A percentile compares a stretch with the other conserved stretches of the same genome.
These are phyloP conservation scores for Fregata magnificens DNA, from an alignment of 2,113 vertebrate genomes.

Conservation along the genomic window DNA sequence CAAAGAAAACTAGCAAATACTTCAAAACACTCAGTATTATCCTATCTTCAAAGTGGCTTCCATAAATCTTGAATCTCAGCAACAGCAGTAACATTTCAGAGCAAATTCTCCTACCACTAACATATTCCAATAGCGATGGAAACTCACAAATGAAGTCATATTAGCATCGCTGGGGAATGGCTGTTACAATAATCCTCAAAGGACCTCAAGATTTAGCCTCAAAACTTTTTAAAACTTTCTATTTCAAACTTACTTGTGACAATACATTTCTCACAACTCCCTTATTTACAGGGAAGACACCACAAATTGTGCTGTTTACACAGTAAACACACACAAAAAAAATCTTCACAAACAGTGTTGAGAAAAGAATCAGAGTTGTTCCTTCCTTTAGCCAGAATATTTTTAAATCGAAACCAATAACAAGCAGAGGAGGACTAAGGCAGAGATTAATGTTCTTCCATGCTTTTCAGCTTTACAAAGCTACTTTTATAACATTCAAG, in stretches of 20 bases:
- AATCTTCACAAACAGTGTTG: not conserved
- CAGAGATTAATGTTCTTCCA: constrained; percentile 2
- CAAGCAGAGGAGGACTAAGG: not conserved
- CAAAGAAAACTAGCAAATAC: not conserved
- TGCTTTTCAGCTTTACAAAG: constrained; percentile 17
- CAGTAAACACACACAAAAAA: not conserved
- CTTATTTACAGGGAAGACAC: not conserved
- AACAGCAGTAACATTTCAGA: not conserved
- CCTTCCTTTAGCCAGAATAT: not conserved
- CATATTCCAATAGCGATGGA: not conserved
- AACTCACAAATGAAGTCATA: not conserved
- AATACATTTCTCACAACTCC: not conserved
- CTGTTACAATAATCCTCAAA: not conserved
- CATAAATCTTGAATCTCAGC: not conserved
- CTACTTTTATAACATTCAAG: not conserved
- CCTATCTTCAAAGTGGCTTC: not conserved
- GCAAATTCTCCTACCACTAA: not conserved
- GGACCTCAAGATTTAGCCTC: not conserved
- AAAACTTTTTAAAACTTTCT: not conserved
- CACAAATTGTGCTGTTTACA: not conserved
- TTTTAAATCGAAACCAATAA: not conserved
- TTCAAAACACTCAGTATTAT: not conserved
- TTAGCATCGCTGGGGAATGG: not conserved
- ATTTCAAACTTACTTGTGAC: not conserved
- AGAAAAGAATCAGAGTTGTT: not conserved